Evolutionary conservation across 2,888 invertebrate species (phyloP), one percentile per base, ranked within the genome.

Genomic region (Dynastes hyllus): DNA sequence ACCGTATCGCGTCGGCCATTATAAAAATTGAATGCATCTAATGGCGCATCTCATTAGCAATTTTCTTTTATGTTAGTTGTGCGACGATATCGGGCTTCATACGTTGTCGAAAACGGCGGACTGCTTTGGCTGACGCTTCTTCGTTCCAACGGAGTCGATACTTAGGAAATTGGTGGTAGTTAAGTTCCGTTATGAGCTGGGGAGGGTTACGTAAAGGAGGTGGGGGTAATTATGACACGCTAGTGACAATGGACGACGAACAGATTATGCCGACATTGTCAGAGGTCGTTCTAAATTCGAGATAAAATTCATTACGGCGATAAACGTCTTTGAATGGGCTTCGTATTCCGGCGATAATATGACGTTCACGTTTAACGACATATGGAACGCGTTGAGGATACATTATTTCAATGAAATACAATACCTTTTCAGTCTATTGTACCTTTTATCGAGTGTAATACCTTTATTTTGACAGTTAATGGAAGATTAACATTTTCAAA

Each of bases 261-360:
- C 79, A 79, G 80, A 82, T 82, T 83, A 81, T 76, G 78, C 79
- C 76, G 77, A 79, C 79, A 70, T 16, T 58, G 63, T 32, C 80
- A 55, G 71, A 79, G 80, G 80, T 81, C 78, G 82, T 78, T 80
- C 79, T 55, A 67, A 81, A 81, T 77, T 81, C 78, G 81, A 71
- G 81, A 82, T 83, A 82, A 82, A 81, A 81, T 83, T 83, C 81
- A 83, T 82, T 81, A 81, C 81, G 50, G 50, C 80, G 83, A 83
- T 82, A 82, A 83, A 81, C 45, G 45, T 1, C 45, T 45, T 37
- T 45, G 45, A 45, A 45, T 45, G 79, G 69, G 78, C 76, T 77
- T 69, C 55, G 69, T 70, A 63, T 61, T 77, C 76, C 78, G 5
- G 58, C 37, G 67, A 67, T 50, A 45, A 32, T 50, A 50, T 40